Conservation (phyloP, 2,888 invertebrate genomes). For the Drymonia ruficornis region DNA sequence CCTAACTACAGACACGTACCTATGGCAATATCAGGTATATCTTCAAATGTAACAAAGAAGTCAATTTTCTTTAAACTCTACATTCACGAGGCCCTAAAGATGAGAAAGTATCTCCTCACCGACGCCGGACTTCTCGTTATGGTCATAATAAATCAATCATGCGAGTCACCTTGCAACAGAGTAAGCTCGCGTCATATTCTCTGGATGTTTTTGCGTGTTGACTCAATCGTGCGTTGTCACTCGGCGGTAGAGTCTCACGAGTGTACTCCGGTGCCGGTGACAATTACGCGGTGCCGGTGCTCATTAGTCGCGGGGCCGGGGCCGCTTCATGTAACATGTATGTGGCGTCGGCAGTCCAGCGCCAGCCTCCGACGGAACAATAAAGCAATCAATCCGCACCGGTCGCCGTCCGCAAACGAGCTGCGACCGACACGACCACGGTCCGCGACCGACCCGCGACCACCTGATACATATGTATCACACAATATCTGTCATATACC, state of each 20-base stretch:
- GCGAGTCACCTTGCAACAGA: constrained; percentile 44
- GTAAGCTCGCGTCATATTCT: constrained; percentile 60
- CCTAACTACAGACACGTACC: constrained; percentile 30
- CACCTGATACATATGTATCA: constrained; percentile 48
- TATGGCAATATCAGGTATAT: not conserved
- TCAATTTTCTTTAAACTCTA: constrained; percentile 16
- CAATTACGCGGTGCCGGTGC: constrained; percentile 72
- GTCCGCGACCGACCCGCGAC: constrained; percentile 43
- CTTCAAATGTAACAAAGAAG: not conserved
- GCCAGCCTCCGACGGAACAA: constrained; percentile 65
- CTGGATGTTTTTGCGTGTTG: constrained; percentile 58
- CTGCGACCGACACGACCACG: constrained; percentile 49
- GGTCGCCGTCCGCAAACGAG: constrained; percentile 62
- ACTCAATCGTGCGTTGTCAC: constrained; percentile 58
- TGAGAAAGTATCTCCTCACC: constrained; percentile 31
- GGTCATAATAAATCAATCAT: constrained; percentile 63
- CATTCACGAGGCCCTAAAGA: constrained; percentile 25
- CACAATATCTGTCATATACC: constrained; percentile 44
- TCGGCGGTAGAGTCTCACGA: constrained; percentile 50
- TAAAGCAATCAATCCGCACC: constrained; percentile 81
- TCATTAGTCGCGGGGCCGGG: constrained; percentile 72
- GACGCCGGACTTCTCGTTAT: constrained; percentile 52
- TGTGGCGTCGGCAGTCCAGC: constrained; percentile 65
- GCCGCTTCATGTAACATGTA: constrained; percentile 81
- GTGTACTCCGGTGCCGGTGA: constrained; percentile 58